Base-by-base conservation (phyloP, 2,888 invertebrate genomes). In the Callimorpha dominula region DNA sequence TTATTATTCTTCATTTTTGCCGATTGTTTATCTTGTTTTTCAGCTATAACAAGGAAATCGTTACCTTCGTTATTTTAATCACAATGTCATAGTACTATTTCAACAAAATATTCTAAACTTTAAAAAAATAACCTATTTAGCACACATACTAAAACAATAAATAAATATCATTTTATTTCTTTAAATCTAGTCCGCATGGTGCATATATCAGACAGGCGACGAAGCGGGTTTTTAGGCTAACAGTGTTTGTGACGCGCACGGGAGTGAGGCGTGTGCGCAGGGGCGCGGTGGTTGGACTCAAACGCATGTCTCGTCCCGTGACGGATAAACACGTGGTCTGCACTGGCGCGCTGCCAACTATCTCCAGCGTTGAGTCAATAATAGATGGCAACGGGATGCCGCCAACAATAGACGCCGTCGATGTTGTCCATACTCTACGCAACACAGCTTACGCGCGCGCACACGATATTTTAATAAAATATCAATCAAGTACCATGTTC, bases 351-450 rank as follows among this genome's bases (percentile, higher is more conserved):
- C 49, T 80, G 95, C 95, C 95, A 95, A 94, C 92, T 90, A 94
- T 95, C 95, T 95, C 95, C 95, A 95, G 94, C 94, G 90, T 89
- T 90, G 95, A 95, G 95, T 95, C 95, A 95, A 95, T 95, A 95
- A 95, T 31, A 31, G 31, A 94, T 88, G 92, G 92, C 92, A 91
- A 93, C 94, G 94, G 90, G 94, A 93, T 94, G 94, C 95, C 93
- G 95, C 95, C 94, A 95, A 95, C 95, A 95, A 95, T 95, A 95
- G 95, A 94, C 94, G 94, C 93, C 88, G 84, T 89, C 88, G 85
- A 84, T 86, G 85, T 81, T 84, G 85, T 75, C 83, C 79, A 80
- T 80, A 79, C 74, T 73, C 73, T 65, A 80, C 83, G 77, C 84
- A 84, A 82, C 85, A 81, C 75, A 78, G 83, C 82, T 85, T 85